These are phyloP conservation scores for Ellobium chinense DNA, from an alignment of 2,888 invertebrate species.

Conservation along the genomic window DNA sequence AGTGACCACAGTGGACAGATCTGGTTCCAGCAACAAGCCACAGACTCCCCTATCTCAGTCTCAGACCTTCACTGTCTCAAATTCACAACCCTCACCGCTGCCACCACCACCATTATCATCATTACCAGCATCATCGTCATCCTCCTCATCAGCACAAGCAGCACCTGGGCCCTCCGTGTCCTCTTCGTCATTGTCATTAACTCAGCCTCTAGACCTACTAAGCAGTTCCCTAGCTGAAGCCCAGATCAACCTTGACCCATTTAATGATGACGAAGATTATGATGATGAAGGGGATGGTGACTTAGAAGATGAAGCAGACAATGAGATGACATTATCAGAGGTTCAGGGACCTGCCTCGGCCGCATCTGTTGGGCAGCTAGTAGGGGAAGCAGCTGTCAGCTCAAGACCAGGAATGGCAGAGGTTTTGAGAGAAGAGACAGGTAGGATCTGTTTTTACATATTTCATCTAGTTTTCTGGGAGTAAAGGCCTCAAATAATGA, in stretches of 20 bases:
- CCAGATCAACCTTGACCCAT: conserved; percentile 75
- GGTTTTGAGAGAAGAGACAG: conserved; percentile 46
- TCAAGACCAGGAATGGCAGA: conserved; percentile 42
- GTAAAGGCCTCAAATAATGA: too few species aligned
- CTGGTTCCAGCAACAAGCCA: background rate
- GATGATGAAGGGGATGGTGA: conserved; percentile 8
- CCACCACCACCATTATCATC: background rate
- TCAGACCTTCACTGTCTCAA: too few species aligned
- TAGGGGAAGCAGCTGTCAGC: background rate
- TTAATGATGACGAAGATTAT: conserved; percentile 50
- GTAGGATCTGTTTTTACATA: too few species aligned
- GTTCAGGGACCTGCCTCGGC: background rate
- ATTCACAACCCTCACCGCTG: background rate
- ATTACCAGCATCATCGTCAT: background rate
- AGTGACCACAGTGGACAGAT: conserved; percentile 28
- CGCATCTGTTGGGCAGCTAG: background rate
- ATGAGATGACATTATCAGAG: background rate
- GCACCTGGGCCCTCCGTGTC: conserved; percentile 14
- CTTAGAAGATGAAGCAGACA: conserved; percentile 10
- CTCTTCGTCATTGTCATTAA: background rate
- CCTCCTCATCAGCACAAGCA: background rate
- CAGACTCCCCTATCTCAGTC: background rate
- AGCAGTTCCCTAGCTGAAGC: conserved; percentile 75
- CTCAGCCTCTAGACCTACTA: conserved; percentile 61
- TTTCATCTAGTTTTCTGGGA: too few species aligned